A percentile compares a stretch with the other conserved stretches of the same genome.
These are phyloP conservation scores for Acropternis orthonyx DNA, from an alignment of 2,797 vertebrate genomes.

Conservation along the genomic window DNA sequence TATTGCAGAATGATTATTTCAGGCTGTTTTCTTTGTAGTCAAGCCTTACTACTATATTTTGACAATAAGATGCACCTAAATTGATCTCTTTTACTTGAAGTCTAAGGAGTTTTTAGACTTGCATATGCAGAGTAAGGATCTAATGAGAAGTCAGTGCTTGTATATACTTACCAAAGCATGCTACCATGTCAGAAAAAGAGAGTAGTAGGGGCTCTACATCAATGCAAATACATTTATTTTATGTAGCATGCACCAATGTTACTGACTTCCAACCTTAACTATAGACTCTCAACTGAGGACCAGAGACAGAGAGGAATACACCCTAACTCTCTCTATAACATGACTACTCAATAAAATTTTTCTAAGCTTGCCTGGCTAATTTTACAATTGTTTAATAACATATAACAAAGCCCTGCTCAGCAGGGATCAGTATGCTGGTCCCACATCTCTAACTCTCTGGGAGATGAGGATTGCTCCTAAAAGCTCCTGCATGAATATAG, in stretches of 20 bases:
- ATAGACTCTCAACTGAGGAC: neutral
- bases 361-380: neutral
- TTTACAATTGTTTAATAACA: neutral
- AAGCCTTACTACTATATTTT: neutral
- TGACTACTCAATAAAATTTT: neutral
- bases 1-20: slow-evolving; percentile 61
- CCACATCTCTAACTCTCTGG: neutral
- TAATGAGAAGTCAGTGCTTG: neutral
- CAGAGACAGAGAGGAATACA: neutral
- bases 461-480: neutral
- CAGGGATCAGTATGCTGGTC: neutral
- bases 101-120: neutral
- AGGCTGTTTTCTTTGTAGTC: slow-evolving; percentile 36
- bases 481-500: neutral
- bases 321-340: neutral
- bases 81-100: neutral
- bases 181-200: neutral
- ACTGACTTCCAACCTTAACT: neutral
- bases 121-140: neutral
- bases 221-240: neutral
- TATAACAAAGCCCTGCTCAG: neutral
- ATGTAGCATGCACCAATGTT: neutral
- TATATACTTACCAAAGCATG: neutral
- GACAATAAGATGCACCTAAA: slow-evolving; percentile 14
- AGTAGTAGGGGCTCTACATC: neutral